Evolutionary conservation across 1,140 invertebrate species (phyloP).

Genomic region (Augochlora pura): DNA sequence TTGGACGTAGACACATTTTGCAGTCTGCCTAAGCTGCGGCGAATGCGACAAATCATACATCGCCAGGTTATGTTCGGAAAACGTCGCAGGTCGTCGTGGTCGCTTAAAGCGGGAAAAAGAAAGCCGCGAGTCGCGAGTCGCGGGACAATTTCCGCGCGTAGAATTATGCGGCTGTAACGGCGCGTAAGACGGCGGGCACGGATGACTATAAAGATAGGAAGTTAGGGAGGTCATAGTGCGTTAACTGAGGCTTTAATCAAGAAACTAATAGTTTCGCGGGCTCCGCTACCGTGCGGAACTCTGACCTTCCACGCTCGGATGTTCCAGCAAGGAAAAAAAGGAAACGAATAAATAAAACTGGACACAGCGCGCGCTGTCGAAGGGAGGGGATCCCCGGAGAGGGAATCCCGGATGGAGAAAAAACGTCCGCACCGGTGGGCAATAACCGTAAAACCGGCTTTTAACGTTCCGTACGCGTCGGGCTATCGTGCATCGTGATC

Average conservation of each 20-base stretch:
- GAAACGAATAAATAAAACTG: not conserved
- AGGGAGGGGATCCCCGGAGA: not conserved
- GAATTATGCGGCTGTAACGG: constrained; percentile 36
- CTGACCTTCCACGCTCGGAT: constrained; percentile 54
- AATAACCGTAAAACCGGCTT: constrained; percentile 74
- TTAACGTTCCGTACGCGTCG: constrained; percentile 66
- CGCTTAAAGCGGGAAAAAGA: not conserved
- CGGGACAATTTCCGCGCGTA: constrained; percentile 17
- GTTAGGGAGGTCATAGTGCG: constrained; percentile 47
- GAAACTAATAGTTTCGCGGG: constrained; percentile 59
- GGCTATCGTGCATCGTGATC: constrained; percentile 65
- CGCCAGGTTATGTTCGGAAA: too few relatives aligned
- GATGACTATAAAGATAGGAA: constrained; percentile 52
- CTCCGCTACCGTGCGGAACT: constrained; percentile 67
- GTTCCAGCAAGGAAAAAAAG: constrained; percentile 17
- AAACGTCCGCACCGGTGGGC: constrained; percentile 43
- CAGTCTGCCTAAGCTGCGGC: too few relatives aligned
- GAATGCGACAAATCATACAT: too few relatives aligned
- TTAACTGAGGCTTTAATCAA: constrained; percentile 57
- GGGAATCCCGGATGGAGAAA: constrained; percentile 36
- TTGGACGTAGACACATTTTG: too few relatives aligned
- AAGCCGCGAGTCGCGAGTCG: not conserved
- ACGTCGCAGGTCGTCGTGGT: too few relatives aligned
- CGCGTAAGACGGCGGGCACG: not conserved
- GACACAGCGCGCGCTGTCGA: too few relatives aligned